A percentile compares a stretch with the other conserved stretches of the same genome.
phyloP scores from a whole-genome alignment of 1,140 invertebrate genomes.

The Drosophila sechellia region DNA sequence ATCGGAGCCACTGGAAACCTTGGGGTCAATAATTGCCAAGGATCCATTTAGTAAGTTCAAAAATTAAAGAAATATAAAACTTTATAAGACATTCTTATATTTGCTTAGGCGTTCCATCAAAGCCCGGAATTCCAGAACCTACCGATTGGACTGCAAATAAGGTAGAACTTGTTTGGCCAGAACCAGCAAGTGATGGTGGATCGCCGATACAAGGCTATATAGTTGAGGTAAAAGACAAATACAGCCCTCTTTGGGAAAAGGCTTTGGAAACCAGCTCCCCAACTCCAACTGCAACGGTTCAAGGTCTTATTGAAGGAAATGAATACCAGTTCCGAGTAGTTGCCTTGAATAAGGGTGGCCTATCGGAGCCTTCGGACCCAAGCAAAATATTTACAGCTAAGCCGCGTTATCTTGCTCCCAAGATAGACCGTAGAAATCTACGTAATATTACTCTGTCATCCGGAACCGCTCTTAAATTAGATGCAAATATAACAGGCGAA shows the following conservation, averaged over 20 bases:
- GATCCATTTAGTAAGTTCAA: constrained; percentile 92
- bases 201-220: constrained; percentile 97
- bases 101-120: constrained; percentile 88
- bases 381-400: constrained; percentile 96
- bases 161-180: constrained; percentile 94
- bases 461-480: constrained; percentile 95
- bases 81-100: not conserved
- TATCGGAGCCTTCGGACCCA: constrained; percentile 93
- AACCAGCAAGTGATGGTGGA: constrained; percentile 93
- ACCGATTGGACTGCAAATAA: constrained; percentile 96
- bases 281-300: constrained; percentile 90
- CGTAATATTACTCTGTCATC: constrained; percentile 95
- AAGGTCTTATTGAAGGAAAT: constrained; percentile 97
- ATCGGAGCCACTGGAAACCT: constrained; percentile 97
- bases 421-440: constrained; percentile 96
- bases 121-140: constrained; percentile 93
- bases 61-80: no score
- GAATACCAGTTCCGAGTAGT: constrained; percentile 99
- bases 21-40: constrained; percentile 96
- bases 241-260: constrained; percentile 96
- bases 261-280: constrained; percentile 91
- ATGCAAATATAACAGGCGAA: constrained; percentile 95
- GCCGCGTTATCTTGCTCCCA: constrained; percentile 95
- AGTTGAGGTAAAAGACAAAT: constrained; percentile 98
- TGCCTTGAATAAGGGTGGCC: constrained; percentile 97